phyloP scores from a whole-genome alignment of 2,888 invertebrate species.

The Phragmatobia fuliginosa region DNA sequence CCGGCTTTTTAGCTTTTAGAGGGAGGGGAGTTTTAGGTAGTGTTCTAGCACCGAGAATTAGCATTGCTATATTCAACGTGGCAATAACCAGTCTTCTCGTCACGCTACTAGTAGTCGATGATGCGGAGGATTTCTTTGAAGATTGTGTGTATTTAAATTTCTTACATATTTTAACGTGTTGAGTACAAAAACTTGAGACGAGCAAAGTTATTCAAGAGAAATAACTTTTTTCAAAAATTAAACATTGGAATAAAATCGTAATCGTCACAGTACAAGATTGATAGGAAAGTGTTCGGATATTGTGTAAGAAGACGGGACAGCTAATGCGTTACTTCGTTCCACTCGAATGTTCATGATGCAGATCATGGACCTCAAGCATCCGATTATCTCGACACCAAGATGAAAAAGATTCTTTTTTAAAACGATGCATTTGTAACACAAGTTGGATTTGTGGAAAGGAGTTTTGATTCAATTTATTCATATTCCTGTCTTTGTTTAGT shows the following conservation, averaged over 20 bases:
- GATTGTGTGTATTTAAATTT: too few species aligned
- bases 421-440: neutral
- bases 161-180: neutral
- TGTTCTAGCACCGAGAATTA: too few species aligned
- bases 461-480: neutral
- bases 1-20: too few species aligned
- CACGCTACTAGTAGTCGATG: too few species aligned
- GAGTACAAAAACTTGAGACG: neutral
- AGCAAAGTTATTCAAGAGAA: neutral
- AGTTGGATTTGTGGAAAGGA: neutral
- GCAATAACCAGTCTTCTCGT: too few species aligned
- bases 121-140: too few species aligned
- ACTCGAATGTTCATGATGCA: slow-evolving; percentile 32
- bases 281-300: slow-evolving; percentile 23
- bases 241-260: neutral
- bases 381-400: neutral
- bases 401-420: neutral
- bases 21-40: too few species aligned
- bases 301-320: slow-evolving; percentile 12
- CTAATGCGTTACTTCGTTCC: slow-evolving; percentile 34
- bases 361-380: slow-evolving; percentile 37
- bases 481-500: neutral
- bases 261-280: slow-evolving; percentile 21
- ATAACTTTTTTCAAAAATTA: neutral
- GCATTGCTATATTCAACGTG: too few species aligned